phyloP scores from a whole-genome alignment of 1,140 invertebrate species.

The Caenorhabditis inopinata region DNA sequence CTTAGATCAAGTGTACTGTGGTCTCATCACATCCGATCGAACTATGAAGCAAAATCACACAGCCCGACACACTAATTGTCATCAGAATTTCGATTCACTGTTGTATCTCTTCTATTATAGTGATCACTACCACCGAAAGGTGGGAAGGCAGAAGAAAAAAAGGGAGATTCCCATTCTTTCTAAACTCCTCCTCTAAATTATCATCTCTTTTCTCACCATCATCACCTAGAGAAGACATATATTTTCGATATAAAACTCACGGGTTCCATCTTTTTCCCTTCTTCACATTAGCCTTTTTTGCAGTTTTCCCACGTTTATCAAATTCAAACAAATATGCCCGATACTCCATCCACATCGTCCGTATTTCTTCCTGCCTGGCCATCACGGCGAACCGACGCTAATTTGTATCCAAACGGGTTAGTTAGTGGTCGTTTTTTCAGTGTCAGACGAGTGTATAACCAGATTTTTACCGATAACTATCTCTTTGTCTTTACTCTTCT shows the following conservation, averaged over 20 bases:
- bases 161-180: background rate
- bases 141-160: background rate
- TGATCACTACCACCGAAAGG: background rate
- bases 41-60: background rate
- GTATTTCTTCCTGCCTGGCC: background rate
- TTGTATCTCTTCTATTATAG: background rate
- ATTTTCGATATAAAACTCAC: slow-evolving; percentile 69
- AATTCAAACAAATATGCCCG: background rate
- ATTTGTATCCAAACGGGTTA: slow-evolving; percentile 14
- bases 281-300: background rate
- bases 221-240: no score
- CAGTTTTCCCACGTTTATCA: background rate
- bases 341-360: background rate
- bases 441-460: background rate
- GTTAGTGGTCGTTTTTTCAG: background rate
- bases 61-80: slow-evolving; percentile 17
- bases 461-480: slow-evolving; percentile 5
- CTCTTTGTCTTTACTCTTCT: slow-evolving; percentile 3
- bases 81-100: background rate
- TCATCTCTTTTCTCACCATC: background rate
- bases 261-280: slow-evolving; percentile 83
- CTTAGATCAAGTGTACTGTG: background rate
- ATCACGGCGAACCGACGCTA: background rate
- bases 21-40: background rate
- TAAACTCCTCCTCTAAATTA: slow-evolving; percentile 1